Base-by-base conservation (phyloP, 1,140 invertebrate genomes). In the Papilio polytes region DNA sequence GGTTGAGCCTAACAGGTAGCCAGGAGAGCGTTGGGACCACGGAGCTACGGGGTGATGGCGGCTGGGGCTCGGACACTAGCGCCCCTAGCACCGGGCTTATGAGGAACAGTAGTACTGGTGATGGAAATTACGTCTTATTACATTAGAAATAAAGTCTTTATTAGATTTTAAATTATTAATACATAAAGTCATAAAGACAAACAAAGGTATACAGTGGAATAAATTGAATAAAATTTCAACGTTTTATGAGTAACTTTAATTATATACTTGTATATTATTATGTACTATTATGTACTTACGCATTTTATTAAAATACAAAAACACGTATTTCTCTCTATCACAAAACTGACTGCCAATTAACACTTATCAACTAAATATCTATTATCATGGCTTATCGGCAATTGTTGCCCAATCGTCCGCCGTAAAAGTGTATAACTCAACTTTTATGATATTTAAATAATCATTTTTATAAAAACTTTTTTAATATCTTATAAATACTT, bases 1-100 rank as follows among this genome's bases (percentile, higher is more conserved):
- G 91, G 81, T 92, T 91, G 1, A 92, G 73, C 22, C 89, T 82
- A 10, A 91, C 89, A 1, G 82, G 76, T 18, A 92, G 44, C 86
- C 85, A 92, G n/a, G 85, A 80, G 48, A 90, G 87, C 12, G 74
- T 72, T 0, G 80, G 51, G 0, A 31, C 20, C 44, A 8, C 12
- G 20, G 46, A 4, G 63, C 80, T 46, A 12, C 26, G 9, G 51
- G 87, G 70, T 0, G 78, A 6, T 0, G 87, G 86, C 0, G 80
- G 12, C 0, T 86, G 85, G 0, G 92, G 92, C 80, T 92, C 90
- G 3, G 80, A 51, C 18, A 82, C 86, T 2, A 78, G 80, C 2
- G 91, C 73, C 2, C 84, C 88, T 18, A 89, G 53, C 0, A 81
- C 84, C 9, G 87, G 78, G 15, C 86, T 56, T 36, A 87, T n/a